Percentiles rank a stretch among this genome's conserved stretches.
Conservation (phyloP, 2,113 vertebrate species). For the Meriones unguiculatus region DNA sequence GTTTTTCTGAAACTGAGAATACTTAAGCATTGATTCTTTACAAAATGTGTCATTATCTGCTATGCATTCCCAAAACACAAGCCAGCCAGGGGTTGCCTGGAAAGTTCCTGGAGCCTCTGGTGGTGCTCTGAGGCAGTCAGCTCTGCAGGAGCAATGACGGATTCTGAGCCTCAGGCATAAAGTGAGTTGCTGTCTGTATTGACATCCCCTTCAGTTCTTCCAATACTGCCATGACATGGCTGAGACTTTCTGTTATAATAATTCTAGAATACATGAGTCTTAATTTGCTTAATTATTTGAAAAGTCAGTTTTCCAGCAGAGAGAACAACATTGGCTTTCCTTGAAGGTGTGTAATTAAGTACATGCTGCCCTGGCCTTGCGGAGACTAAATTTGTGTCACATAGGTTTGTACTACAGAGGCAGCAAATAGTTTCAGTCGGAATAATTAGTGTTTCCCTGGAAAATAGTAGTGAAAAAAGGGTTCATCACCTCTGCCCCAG, state of each 20-base stretch:
- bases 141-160: background rate
- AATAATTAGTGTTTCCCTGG: conserved; percentile 56
- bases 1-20: conserved; percentile 1
- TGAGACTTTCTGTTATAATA: background rate
- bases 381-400: conserved; percentile 48
- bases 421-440: conserved; percentile 47
- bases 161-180: conserved; percentile 37
- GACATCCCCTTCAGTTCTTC: conserved; percentile 44
- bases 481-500: background rate
- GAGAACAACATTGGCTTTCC: background rate
- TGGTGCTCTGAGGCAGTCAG: background rate
- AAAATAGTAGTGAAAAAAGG: conserved; percentile 45
- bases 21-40: background rate
- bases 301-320: conserved; percentile 49
- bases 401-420: background rate
- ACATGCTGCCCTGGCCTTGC: background rate
- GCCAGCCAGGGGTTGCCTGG: background rate
- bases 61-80: background rate
- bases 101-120: background rate
- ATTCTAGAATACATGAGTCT: conserved; percentile 38
- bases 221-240: background rate
- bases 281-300: conserved; percentile 71
- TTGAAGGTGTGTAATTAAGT: conserved; percentile 52
- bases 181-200: background rate
- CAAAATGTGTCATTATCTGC: background rate